Conservation (phyloP, 2,797 vertebrate genomes). For the Amphiprion clarkii region DNA sequence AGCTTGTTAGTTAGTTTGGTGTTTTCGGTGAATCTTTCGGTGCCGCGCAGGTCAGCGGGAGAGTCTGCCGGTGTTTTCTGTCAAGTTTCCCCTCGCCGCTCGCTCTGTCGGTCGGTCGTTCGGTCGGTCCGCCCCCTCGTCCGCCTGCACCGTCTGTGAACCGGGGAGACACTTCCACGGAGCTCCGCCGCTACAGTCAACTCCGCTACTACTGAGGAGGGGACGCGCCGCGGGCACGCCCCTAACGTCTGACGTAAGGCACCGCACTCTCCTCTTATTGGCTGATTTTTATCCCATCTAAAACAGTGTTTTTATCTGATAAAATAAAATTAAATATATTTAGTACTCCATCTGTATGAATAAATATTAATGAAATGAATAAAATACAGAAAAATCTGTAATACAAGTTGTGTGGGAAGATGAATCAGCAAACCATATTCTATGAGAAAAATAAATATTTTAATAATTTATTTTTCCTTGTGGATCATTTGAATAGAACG, state of each 20-base stretch:
- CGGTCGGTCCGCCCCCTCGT: conserved; percentile 67
- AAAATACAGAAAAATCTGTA: too few relatives aligned
- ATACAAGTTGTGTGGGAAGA: too few relatives aligned
- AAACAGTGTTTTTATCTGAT: not conserved
- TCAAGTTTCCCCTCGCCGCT: conserved; percentile 52
- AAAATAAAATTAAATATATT: not conserved
- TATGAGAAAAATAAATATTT: too few relatives aligned
- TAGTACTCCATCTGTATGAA: not conserved
- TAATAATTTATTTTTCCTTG: too few relatives aligned
- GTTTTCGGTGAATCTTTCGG: conserved; percentile 8
- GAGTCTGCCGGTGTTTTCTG: conserved; percentile 47
- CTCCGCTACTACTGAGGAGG: conserved; percentile 57
- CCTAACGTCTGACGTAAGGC: conserved; percentile 73
- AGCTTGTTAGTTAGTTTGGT: conserved; percentile 17
- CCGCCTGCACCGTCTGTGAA: conserved; percentile 32
- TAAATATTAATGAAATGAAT: not conserved
- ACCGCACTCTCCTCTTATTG: conserved; percentile 70
- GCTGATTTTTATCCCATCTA: conserved; percentile 16
- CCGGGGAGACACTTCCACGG: conserved; percentile 69
- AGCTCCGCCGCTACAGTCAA: conserved; percentile 59
- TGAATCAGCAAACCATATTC: too few relatives aligned
- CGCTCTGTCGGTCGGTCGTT: not conserved
- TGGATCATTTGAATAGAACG: too few relatives aligned
- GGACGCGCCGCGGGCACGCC: conserved; percentile 67
- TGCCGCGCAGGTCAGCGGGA: conserved; percentile 24